phyloP scores from a whole-genome alignment of 2,113 vertebrate species.

The Scophthalmus maximus region DNA sequence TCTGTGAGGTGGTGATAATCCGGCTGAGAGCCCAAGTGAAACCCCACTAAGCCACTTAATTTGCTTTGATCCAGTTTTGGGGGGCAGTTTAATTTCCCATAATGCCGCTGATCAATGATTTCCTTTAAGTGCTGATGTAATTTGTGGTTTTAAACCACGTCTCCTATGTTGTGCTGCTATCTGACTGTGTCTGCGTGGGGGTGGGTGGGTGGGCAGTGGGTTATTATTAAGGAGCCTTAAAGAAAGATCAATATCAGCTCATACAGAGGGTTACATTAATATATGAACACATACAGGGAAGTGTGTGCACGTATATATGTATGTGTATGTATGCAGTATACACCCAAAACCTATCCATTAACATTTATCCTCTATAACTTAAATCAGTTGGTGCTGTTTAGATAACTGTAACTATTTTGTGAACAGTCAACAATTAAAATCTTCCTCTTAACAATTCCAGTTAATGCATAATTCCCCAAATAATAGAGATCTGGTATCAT shows the following conservation, averaged over 20 bases:
- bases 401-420: slow-evolving; percentile 53
- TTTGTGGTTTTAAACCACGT: slow-evolving; percentile 88
- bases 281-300: slow-evolving; percentile 19
- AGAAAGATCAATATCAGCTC: slow-evolving; percentile 87
- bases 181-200: slow-evolving; percentile 63
- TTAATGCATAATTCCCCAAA: too few species aligned
- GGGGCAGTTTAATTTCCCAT: slow-evolving; percentile 89
- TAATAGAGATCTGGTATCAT: too few species aligned
- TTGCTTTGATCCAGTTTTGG: slow-evolving; percentile 89
- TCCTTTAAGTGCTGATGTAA: slow-evolving; percentile 93
- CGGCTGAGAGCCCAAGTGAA: slow-evolving; percentile 77
- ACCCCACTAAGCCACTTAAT: slow-evolving; percentile 84
- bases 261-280: slow-evolving; percentile 60
- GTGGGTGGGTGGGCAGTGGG: background rate
- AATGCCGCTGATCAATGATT: slow-evolving; percentile 91
- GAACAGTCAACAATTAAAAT: background rate
- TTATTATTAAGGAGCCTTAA: slow-evolving; percentile 85
- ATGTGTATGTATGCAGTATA: slow-evolving; percentile 5
- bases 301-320: slow-evolving; percentile 5
- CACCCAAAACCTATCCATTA: slow-evolving; percentile 25
- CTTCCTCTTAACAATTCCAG: too few species aligned
- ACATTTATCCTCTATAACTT: slow-evolving; percentile 26
- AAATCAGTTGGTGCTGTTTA: slow-evolving; percentile 43
- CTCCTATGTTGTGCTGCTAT: slow-evolving; percentile 73
- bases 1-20: slow-evolving; percentile 77